These are phyloP conservation scores for Beroe forskalii DNA, from an alignment of 37 sponge, comb jelly and placozoan species.

Conservation along the genomic window DNA sequence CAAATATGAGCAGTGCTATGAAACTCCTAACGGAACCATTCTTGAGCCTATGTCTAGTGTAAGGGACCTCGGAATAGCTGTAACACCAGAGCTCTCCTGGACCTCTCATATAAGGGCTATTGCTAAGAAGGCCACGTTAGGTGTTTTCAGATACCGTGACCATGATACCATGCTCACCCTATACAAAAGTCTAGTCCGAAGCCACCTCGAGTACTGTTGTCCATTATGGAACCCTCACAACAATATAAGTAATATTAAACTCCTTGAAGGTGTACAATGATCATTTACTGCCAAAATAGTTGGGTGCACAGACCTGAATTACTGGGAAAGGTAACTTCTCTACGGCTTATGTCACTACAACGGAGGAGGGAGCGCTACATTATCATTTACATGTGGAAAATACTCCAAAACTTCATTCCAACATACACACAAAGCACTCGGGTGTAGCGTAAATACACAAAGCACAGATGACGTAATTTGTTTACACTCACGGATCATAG, in stretches of 20 bases:
- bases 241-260: background rate
- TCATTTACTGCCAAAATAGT: background rate
- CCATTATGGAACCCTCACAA: constrained; percentile 25
- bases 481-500: too few species aligned
- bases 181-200: background rate
- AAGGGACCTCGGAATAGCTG: constrained; percentile 1
- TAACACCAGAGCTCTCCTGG: background rate
- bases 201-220: background rate
- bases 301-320: background rate
- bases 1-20: background rate
- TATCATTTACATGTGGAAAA: background rate
- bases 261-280: background rate
- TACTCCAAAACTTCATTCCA: background rate
- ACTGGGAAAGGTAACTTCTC: background rate
- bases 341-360: background rate
- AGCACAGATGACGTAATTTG: too few species aligned
- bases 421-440: too few species aligned
- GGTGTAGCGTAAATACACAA: too few species aligned
- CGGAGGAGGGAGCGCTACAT: background rate
- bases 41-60: background rate
- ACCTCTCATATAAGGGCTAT: background rate
- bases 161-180: background rate
- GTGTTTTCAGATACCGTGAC: background rate
- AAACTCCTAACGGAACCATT: background rate
- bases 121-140: background rate